A percentile compares a stretch with the other conserved stretches of the same genome.
Conservation (phyloP, 2,797 vertebrate genomes). For the Mus caroli region DNA sequence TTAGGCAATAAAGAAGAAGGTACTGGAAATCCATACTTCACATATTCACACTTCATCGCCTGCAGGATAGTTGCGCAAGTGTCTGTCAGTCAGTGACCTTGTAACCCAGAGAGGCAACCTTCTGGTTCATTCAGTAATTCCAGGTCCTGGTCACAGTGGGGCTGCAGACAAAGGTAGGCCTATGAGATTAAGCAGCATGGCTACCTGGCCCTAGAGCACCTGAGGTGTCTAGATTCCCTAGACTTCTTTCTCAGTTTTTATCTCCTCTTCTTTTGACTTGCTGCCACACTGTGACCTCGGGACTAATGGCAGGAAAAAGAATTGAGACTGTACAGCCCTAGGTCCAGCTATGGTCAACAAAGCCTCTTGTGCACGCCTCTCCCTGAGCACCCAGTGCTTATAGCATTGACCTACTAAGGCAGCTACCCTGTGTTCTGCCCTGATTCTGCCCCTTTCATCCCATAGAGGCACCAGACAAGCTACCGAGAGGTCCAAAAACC, state of each 20-base stretch:
- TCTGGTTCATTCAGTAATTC: not conserved
- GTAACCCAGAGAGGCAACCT: not conserved
- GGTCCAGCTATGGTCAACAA: not conserved
- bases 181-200: not conserved
- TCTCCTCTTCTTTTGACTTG: too few species aligned
- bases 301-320: accelerated
- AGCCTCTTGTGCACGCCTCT: not conserved
- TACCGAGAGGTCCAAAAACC: not conserved
- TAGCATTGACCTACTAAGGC: not conserved
- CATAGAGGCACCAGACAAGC: not conserved
- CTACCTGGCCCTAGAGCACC: not conserved
- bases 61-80: not conserved
- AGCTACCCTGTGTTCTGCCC: accelerated
- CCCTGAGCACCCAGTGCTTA: not conserved
- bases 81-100: not conserved
- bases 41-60: accelerated
- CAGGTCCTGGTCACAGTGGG: not conserved
- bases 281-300: not conserved
- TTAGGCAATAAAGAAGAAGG: accelerated
- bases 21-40: accelerated
- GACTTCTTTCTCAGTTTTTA: not conserved
- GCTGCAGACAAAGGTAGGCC: not conserved
- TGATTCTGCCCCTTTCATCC: accelerated
- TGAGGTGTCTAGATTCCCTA: accelerated
- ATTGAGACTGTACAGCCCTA: not conserved